Percentiles rank a stretch among this genome's conserved stretches.
Evolutionary conservation across 2,888 invertebrate genomes (phyloP).

Genomic region (Caenorhabditis afra): DNA sequence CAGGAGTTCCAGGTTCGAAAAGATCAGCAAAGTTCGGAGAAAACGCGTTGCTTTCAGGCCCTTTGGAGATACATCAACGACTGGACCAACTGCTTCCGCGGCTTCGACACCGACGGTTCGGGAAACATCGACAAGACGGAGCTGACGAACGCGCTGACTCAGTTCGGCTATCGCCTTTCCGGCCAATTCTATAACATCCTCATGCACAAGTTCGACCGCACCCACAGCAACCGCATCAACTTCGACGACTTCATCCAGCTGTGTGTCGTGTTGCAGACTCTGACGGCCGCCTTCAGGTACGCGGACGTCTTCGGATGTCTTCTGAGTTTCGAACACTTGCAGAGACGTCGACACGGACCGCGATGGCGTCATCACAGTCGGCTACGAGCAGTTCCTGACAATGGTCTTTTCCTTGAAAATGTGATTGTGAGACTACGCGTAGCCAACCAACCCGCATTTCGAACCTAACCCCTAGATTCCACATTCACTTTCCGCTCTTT

Average conservation of each 20-base stretch:
- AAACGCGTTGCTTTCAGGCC: constrained; percentile 81
- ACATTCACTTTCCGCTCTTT: neutral
- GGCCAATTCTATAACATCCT: constrained; percentile 89
- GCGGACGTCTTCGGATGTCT: neutral
- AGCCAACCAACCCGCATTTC: constrained; percentile 27
- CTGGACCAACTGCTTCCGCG: constrained; percentile 96
- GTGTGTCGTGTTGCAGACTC: constrained; percentile 82
- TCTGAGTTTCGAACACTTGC: constrained; percentile 22
- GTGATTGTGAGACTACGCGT: constrained; percentile 68
- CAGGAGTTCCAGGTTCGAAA: constrained; percentile 88
- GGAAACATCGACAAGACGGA: constrained; percentile 93
- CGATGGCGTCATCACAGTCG: constrained; percentile 87
- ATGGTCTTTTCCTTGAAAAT: constrained; percentile 86
- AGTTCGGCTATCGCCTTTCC: constrained; percentile 88
- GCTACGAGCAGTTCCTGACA: constrained; percentile 92
- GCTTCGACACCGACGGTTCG: constrained; percentile 91
- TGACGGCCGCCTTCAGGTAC: constrained; percentile 87
- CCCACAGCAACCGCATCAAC: constrained; percentile 91
- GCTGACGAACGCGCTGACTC: constrained; percentile 90
- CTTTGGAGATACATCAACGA: constrained; percentile 98
- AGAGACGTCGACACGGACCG: constrained; percentile 87
- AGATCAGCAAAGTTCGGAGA: neutral
- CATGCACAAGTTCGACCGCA: constrained; percentile 93
- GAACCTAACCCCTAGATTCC: constrained; percentile 43
- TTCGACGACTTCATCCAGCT: constrained; percentile 99